Base-by-base conservation (phyloP, 2,113 vertebrate genomes). In the Coregonus clupeaformis region DNA sequence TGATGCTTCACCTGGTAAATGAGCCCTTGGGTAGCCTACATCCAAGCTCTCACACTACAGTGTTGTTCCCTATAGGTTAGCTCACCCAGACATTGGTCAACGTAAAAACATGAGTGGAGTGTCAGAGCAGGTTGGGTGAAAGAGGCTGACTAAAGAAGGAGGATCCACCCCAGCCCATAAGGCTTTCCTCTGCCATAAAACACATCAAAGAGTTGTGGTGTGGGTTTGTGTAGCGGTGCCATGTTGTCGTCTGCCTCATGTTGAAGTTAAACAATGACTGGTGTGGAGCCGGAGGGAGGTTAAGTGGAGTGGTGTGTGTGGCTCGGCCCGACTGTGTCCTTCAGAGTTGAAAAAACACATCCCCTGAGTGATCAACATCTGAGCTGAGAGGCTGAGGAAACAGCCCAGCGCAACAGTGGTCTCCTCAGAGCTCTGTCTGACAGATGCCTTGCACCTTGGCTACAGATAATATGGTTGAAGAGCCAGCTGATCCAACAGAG, bases 151-250 rank as follows among this genome's bases (percentile, higher is more conserved):
- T 18, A 47, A 65, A 72, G 73, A 75, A 29, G 80, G 78, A 77
- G 81, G 79, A 68, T 82, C 49, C 49, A 18, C 75, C 83, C 84
- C 86, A 76, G 55, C 87, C 85, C 88, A 81, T 79, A 81, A 88
- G 76, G 86, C 72, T 85, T 89, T 84, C 80, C 85, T 86, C 42
- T 1, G 65, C 84, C 73, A 77, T 82, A 75, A 84, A 86, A 84
- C 69, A 84, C 86, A 90, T 92, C 83, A 90, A 90, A 92, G 87
- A 66, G 45, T 18, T 52, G 49, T 20, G 79, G 74, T 79, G 84
- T 82, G n/a, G 84, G 88, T 82, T 82, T 86, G 66, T 77, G 79
- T 80, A 77, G 78, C 27, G 89, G 89, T 83, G 87, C 88, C 88
- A 80, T 81, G 79, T 83, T 86, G 86, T 78, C 82, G 71, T 18